Evolutionary conservation across 2,888 invertebrate genomes (phyloP), one percentile per base, ranked within the genome.

Genomic region (Chalcis sispes): DNA sequence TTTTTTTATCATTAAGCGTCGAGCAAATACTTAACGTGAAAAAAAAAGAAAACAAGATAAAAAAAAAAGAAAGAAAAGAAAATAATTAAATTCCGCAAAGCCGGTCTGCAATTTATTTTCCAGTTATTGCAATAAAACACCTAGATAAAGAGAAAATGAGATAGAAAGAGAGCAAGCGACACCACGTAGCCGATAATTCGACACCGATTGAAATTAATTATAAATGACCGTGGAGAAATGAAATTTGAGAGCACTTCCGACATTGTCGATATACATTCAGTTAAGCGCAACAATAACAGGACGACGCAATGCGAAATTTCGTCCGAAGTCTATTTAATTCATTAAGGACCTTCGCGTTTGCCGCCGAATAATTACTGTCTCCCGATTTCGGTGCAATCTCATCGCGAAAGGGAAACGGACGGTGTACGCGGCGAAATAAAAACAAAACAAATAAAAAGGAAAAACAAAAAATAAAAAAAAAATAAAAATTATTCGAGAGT

Each of bases 241-340:
- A 29, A 77, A 77, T 72, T 76, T 64, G 42, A 61, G 50, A 27
- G 61, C 27, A 13, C 1, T 1, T 7, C n/a, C n/a, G n/a, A n/a
- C n/a, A n/a, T n/a, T n/a, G n/a, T n/a, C n/a, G n/a, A n/a, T n/a
- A n/a, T n/a, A n/a, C n/a, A n/a, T n/a, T n/a, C n/a, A n/a, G n/a
- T n/a, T n/a, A n/a, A n/a, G n/a, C n/a, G n/a, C n/a, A n/a, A n/a
- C n/a, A n/a, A n/a, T n/a, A n/a, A n/a, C n/a, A n/a, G 2, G 36
- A 40, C 46, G 5, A n/a, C 48, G 54, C 70, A 79, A 78, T 79
- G 78, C 78, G 76, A 80, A 76, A 71, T 73, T 76, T 74, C 74
- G 79, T 78, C 75, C 79, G 77, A 78, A 67, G 69, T 72, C 77
- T 66, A 67, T 77, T 79, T 75, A 80, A 78, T 76, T 79, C 79